Conservation (phyloP, 2,888 invertebrate species). For the Dorcus hopei region DNA sequence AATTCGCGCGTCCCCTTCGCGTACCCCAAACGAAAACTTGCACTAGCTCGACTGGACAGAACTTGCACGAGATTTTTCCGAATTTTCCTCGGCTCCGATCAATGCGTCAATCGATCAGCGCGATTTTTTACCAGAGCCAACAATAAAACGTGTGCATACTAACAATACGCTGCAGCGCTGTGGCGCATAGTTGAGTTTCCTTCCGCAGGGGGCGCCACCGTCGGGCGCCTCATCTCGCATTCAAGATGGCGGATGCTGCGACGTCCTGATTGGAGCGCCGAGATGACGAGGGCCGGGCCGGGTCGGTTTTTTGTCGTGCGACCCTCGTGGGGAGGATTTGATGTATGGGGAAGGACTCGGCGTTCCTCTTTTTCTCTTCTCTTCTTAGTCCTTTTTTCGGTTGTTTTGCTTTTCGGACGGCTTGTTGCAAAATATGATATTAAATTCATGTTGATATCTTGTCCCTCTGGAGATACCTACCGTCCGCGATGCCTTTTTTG, state of each 20-base stretch:
- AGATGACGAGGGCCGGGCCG: conserved; percentile 32
- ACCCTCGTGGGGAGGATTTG: conserved; percentile 9
- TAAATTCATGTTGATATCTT: conserved; percentile 45
- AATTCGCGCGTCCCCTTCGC: not conserved
- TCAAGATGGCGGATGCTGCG: conserved; percentile 41
- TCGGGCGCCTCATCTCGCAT: conserved; percentile 30
- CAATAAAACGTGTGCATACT: conserved; percentile 37
- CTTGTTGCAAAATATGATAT: conserved; percentile 40
- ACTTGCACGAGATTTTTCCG: too few species aligned
- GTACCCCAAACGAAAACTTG: conserved; percentile 33
- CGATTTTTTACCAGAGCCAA: conserved; percentile 40
- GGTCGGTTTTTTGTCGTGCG: conserved; percentile 30
- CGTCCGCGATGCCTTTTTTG: conserved; percentile 9
- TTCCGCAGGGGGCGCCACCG: conserved; percentile 13
- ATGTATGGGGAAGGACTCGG: conserved; percentile 9
- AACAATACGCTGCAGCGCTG: conserved; percentile 33
- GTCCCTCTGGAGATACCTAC: conserved; percentile 19
- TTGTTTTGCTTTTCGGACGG: conserved; percentile 14
- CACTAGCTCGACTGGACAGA: too few species aligned
- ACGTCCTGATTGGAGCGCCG: conserved; percentile 31
- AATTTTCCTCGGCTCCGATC: too few species aligned
- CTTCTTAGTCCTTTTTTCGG: not conserved
- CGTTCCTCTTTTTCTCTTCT: conserved; percentile 1
- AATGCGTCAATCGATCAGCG: conserved; percentile 17
- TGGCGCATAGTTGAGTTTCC: conserved; percentile 14